Percentiles rank a stretch among this genome's conserved stretches.
Conservation (phyloP, 2,113 vertebrate species). For the Oryzias curvinotus region DNA sequence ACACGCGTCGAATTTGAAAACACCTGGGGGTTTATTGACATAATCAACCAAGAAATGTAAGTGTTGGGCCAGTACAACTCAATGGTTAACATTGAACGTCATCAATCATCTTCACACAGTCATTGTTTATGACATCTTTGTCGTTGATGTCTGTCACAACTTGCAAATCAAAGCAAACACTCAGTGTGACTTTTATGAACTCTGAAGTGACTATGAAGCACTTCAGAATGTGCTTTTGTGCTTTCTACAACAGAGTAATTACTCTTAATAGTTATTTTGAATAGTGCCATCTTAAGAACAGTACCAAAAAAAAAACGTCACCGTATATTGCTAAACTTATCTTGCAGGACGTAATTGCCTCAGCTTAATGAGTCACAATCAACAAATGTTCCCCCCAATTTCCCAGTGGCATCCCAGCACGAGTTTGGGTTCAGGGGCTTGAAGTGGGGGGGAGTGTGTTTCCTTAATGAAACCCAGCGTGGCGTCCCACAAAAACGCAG, state of each 20-base stretch:
- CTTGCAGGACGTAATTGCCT: constrained; percentile 61
- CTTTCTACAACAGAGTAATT: constrained; percentile 42
- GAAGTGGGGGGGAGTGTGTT: constrained; percentile 51
- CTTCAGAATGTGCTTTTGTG: constrained; percentile 32
- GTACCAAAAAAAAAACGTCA: constrained; percentile 23
- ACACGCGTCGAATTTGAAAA: too few relatives aligned
- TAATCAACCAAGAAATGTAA: too few relatives aligned
- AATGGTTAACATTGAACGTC: too few relatives aligned
- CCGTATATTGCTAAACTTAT: constrained; percentile 52
- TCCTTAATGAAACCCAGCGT: constrained; percentile 71
- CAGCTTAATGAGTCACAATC: constrained; percentile 63
- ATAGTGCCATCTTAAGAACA: constrained; percentile 36
- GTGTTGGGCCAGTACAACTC: too few relatives aligned
- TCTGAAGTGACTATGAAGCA: constrained; percentile 15
- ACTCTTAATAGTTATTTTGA: constrained; percentile 46
- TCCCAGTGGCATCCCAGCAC: constrained; percentile 51
- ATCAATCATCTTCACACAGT: too few relatives aligned
- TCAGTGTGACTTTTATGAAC: constrained; percentile 5
- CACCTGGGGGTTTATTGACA: too few relatives aligned
- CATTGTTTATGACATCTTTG: too few relatives aligned
- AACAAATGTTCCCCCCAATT: constrained; percentile 44
- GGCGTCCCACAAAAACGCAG: constrained; percentile 54
- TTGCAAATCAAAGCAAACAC: constrained; percentile 16
- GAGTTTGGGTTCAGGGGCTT: constrained; percentile 45
- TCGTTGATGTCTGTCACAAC: not conserved